Evolutionary conservation across 2,113 vertebrate species (phyloP).

Genomic region (Cynoglossus semilaevis): DNA sequence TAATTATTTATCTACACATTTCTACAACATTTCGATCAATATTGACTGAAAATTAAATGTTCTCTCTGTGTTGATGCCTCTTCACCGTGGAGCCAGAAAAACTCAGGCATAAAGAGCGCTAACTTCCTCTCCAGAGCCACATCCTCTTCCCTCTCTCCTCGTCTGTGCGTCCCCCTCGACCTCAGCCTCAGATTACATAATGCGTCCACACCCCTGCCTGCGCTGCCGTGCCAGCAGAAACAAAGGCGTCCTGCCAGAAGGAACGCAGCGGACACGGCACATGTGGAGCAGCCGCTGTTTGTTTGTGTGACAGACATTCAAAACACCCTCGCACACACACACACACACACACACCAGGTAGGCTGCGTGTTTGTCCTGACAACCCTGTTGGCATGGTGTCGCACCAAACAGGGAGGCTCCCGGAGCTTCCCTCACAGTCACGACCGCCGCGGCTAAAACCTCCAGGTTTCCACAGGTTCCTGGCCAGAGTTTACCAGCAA

Average conservation of each 20-base stretch:
- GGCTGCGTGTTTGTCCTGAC: constrained; percentile 32
- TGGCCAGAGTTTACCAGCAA: constrained; percentile 4
- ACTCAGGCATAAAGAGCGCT: no score
- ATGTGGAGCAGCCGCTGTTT: constrained; percentile 25
- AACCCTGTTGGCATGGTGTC: constrained; percentile 7
- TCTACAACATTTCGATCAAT: no score
- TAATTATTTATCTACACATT: no score
- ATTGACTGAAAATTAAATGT: no score
- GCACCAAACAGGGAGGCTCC: constrained; percentile 24
- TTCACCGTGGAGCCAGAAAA: no score
- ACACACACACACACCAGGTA: constrained; percentile 9
- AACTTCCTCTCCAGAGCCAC: constrained; percentile 1
- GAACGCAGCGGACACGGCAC: constrained; percentile 48
- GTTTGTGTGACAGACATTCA: constrained; percentile 15
- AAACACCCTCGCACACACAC: constrained; percentile 17
- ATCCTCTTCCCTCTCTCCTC: constrained; percentile 50
- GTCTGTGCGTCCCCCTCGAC: constrained; percentile 16
- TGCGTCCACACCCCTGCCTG: constrained; percentile 40
- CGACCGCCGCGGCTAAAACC: constrained; percentile 7
- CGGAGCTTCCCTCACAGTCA: constrained; percentile 16
- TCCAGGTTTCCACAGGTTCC: constrained; percentile 26
- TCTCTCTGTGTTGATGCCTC: no score
- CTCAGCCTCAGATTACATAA: constrained; percentile 59
- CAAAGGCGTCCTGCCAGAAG: constrained; percentile 62
- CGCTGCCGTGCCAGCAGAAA: constrained; percentile 52